phyloP scores from a whole-genome alignment of 35 echinoderm and acorn worm species.

The Stichopus chloronotus region DNA sequence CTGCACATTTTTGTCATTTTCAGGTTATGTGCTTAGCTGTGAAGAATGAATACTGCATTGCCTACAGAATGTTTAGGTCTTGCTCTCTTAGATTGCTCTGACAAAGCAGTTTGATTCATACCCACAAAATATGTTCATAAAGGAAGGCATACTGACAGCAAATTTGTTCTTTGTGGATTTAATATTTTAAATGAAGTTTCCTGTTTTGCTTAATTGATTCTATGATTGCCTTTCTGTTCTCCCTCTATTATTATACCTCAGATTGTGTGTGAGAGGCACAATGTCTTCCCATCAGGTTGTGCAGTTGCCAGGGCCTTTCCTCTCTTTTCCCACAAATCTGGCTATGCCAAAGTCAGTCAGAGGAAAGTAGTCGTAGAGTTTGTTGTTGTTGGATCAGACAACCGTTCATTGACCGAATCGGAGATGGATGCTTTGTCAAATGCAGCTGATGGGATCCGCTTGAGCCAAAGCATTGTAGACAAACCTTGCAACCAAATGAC shows the following conservation, averaged over 20 bases:
- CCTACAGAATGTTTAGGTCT: too few relatives aligned
- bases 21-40: too few relatives aligned
- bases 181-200: too few relatives aligned
- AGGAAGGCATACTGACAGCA: too few relatives aligned
- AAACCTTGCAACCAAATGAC: conserved; percentile 96
- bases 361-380: conserved; percentile 80
- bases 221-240: too few relatives aligned
- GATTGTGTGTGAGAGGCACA: conserved; percentile 84
- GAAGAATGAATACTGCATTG: too few relatives aligned
- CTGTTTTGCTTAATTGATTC: too few relatives aligned
- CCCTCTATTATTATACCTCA: conserved; percentile 17
- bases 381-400: conserved; percentile 64
- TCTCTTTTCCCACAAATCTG: conserved; percentile 81
- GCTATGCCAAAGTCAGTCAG: conserved; percentile 57
- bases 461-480: conserved; percentile 83
- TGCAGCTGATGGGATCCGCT: conserved; percentile 65
- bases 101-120: too few relatives aligned
- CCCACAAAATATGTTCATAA: too few relatives aligned
- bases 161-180: too few relatives aligned
- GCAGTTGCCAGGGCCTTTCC: conserved; percentile 90
- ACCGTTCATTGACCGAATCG: conserved; percentile 62
- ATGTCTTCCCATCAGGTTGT: conserved; percentile 92
- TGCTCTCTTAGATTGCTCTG: too few relatives aligned
- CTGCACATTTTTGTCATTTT: too few relatives aligned
- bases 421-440: conserved; percentile 66